Evolutionary conservation across 2,888 invertebrate species (phyloP).

Genomic region (Meliscaeva auricollis): DNA sequence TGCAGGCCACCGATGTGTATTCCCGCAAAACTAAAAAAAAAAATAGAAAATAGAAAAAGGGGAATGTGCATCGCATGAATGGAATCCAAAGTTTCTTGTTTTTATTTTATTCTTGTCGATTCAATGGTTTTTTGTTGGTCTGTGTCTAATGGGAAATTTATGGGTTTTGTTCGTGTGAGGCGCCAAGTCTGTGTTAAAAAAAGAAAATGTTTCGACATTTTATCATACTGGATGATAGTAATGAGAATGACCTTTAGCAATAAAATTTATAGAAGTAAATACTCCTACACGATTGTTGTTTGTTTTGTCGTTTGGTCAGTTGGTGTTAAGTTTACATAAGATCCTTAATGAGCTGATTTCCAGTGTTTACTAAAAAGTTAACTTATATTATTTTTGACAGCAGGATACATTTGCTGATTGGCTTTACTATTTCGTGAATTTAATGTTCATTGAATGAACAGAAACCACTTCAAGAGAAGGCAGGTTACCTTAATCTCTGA

Average conservation of each 20-base stretch:
- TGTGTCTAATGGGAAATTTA: constrained; percentile 58
- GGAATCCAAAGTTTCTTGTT: not conserved
- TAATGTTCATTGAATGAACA: too few relatives aligned
- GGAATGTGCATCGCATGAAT: constrained; percentile 53
- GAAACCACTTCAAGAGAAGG: too few relatives aligned
- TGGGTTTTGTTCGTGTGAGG: constrained; percentile 49
- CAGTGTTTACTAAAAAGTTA: too few relatives aligned
- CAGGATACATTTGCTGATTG: too few relatives aligned
- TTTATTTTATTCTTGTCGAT: constrained; percentile 6
- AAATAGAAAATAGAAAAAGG: not conserved
- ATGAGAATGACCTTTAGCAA: constrained; percentile 8
- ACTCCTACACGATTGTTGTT: too few relatives aligned
- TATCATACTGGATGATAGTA: not conserved
- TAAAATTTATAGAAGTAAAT: not conserved
- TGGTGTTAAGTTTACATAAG: too few relatives aligned
- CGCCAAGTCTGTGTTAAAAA: constrained; percentile 31
- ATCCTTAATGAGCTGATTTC: too few relatives aligned
- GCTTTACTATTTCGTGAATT: too few relatives aligned
- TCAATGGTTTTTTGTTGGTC: constrained; percentile 33
- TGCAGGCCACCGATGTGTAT: too few relatives aligned
- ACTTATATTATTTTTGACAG: too few relatives aligned
- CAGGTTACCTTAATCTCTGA: too few relatives aligned
- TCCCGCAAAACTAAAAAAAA: not conserved
- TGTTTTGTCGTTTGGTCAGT: too few relatives aligned
- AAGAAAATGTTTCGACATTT: not conserved